Evolutionary conservation across 2,113 vertebrate genomes (phyloP), one percentile per base, ranked within the genome.

Genomic region (Plestiodon gilberti): DNA sequence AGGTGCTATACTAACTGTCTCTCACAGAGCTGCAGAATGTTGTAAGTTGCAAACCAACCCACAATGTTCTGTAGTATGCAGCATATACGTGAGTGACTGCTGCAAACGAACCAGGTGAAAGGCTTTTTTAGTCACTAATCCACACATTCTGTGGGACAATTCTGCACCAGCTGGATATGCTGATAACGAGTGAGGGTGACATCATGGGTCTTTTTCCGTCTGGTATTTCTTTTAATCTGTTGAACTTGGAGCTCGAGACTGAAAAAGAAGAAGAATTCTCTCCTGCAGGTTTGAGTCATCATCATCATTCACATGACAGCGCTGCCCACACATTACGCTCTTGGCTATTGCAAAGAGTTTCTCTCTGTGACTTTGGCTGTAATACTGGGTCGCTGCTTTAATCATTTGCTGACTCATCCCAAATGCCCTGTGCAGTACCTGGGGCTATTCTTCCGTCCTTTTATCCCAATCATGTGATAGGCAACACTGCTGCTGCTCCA

Each of bases 291-390:
- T 83, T 0, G 0, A 35, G 75, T 33, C 52, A 0, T 38, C 25
- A 61, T 33, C 52, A 0, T 38, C 25, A 61, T 62, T 83, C 1
- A 1, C 2, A 0, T 6, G 20, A 89, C 78, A 40, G 28, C 0
- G 22, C 73, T 92, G 93, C 85, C 89, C 90, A 88, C 18, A 0
- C 64, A 43, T 70, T 43, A n/a, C 8, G 67, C 30, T 59, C 28
- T 59, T 22, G 61, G 79, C 48, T 55, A 23, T 38, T 65, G n/a
- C 61, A 22, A 48, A 55, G 62, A 77, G 43, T 13, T 55, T 79
- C 90, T 2, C 22, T 0, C 81, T 0, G 0, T 14, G 2, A 14
- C 11, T 75, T 73, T 83, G 82, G 65, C 61, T 61, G 38, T 30
- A 20, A 80, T 40, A 23, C 33, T 77, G 18, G 64, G 81, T 83